Conservation (phyloP, 1,140 invertebrate species). For the Diachasmimorpha longicaudata region DNA sequence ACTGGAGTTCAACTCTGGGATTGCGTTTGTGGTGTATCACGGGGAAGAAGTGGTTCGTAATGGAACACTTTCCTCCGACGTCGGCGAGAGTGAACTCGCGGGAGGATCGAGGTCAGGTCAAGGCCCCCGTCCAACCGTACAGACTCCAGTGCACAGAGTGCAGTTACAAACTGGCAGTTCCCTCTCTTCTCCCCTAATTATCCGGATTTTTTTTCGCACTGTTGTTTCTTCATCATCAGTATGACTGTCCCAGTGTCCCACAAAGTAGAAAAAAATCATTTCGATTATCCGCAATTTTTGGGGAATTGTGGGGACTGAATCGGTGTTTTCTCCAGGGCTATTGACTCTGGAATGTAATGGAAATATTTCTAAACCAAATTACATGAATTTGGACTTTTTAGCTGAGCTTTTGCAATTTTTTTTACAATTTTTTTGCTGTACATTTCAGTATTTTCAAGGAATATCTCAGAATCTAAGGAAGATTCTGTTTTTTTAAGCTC, state of each 20-base stretch:
- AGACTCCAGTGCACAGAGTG: slow-evolving; percentile 39
- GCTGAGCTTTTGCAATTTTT: too few species aligned
- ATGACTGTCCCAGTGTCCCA: neutral
- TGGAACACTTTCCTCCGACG: slow-evolving; percentile 63
- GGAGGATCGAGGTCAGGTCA: slow-evolving; percentile 63
- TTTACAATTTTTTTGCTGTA: too few species aligned
- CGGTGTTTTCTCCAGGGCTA: too few species aligned
- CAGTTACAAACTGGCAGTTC: neutral
- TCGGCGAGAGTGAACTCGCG: slow-evolving; percentile 62
- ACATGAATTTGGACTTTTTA: too few species aligned
- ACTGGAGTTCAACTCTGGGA: neutral
- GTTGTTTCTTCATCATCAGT: neutral
- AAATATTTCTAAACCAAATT: too few species aligned
- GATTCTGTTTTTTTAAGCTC: too few species aligned
- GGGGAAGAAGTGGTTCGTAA: slow-evolving; percentile 36
- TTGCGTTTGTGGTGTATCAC: neutral
- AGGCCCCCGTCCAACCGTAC: slow-evolving; percentile 54
- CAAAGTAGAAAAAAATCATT: neutral
- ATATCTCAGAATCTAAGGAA: too few species aligned
- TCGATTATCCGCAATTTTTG: too few species aligned
- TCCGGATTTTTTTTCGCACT: neutral
- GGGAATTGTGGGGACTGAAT: too few species aligned
- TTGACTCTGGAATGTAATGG: too few species aligned
- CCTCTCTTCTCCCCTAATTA: neutral
- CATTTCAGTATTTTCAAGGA: too few species aligned